Base-by-base conservation (phyloP, 2,113 vertebrate genomes). In the Ceuthmochares aereus region DNA sequence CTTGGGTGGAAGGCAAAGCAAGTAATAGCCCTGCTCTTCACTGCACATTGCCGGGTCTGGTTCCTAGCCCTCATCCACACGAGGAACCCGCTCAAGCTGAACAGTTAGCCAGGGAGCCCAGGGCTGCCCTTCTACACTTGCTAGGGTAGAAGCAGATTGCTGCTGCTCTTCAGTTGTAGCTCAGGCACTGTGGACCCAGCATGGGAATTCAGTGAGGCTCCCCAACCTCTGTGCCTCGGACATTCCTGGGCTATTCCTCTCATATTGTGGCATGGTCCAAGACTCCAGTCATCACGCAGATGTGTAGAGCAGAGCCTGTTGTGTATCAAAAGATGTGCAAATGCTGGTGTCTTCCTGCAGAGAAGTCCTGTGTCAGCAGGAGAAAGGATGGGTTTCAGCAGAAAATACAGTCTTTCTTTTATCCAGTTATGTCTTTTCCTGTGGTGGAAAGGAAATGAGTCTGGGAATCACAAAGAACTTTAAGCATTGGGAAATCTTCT, bases 401-500 rank as follows among this genome's bases (percentile, higher is more conserved):
- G 72, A 93, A 93, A 93, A 49, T 6, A 47, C 3, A 30, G 37
- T 34, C 45, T 89, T 55, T 54, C 49, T 69, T 85, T 78, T 66
- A n/a, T 81, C 47, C 1, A 7, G 42, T 94, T 88, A 43, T 55
- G 58, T 92, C 51, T 90, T 95, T 79, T 94, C 36, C 54, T n/a
- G 60, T 76, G 72, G 72, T 72, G 68, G 85, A 73, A 92, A 90
- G 93, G 93, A 96, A 96, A 36, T 68, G 21, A 94, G 85, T 56
- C 88, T 93, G 93, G 90, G 96, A 94, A 84, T 94, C 83, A 83
- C 87, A 90, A 84, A 90, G n/a, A 94, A 18, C 68, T 84, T 72
- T 88, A 90, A 93, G 85, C 79, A 60, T 68, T 70, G 52, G 79
- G 63, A 75, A 86, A 18, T 94, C 91, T 85, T 94, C 94, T 84